These are phyloP conservation scores for Smittia sp. DNA, from an alignment of 2,888 invertebrate genomes.

Conservation along the genomic window DNA sequence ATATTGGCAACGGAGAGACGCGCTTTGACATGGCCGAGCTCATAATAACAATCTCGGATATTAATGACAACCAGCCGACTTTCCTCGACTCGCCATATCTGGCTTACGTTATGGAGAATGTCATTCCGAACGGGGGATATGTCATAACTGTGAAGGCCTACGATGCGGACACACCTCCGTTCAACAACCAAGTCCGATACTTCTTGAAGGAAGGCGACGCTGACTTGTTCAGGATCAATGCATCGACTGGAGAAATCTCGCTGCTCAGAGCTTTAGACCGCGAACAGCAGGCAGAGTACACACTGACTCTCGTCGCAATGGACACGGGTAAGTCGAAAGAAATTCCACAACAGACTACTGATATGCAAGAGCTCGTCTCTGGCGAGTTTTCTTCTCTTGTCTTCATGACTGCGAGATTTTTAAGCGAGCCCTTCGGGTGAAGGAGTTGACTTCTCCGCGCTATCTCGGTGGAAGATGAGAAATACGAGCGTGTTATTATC, in stretches of 20 bases:
- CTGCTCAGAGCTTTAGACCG: conserved; percentile 79
- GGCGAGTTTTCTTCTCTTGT: background rate
- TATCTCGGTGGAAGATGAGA: conserved; percentile 22
- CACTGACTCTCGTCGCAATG: conserved; percentile 85
- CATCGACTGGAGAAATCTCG: conserved; percentile 86
- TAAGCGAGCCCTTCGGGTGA: conserved; percentile 16
- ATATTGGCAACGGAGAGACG: conserved; percentile 58
- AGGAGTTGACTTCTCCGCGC: background rate
- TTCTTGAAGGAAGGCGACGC: conserved; percentile 91
- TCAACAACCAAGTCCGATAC: conserved; percentile 87
- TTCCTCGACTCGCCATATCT: conserved; percentile 93
- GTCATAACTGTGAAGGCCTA: conserved; percentile 80
- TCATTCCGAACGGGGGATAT: conserved; percentile 75
- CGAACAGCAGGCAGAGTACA: conserved; percentile 79
- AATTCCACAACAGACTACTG: background rate
- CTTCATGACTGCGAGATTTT: background rate
- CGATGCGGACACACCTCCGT: conserved; percentile 87
- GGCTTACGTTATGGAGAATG: conserved; percentile 91
- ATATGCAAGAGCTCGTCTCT: background rate
- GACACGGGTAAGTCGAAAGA: conserved; percentile 76
- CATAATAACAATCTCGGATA: conserved; percentile 80
- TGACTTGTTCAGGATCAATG: conserved; percentile 87
- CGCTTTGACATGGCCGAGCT: conserved; percentile 77
- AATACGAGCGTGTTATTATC: conserved; percentile 15
- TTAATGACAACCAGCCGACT: conserved; percentile 91